Base-by-base conservation (phyloP, 1,140 invertebrate genomes). In the Liolophura sinensis region DNA sequence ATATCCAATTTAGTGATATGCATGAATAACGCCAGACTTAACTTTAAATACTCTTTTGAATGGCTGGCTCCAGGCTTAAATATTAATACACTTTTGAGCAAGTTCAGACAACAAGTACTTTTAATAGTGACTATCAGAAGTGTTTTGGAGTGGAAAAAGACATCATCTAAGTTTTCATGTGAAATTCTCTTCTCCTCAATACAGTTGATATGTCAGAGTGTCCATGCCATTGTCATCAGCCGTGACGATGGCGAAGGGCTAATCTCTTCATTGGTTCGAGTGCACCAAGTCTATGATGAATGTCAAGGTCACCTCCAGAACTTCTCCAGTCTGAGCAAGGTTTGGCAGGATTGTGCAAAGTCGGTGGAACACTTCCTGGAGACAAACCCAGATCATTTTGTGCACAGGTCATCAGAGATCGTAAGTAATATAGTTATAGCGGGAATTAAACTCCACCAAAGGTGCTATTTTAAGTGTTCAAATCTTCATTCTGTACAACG, bases 341-440 rank as follows among this genome's bases (percentile, higher is more conserved):
- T 67, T 12, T 73, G 72, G 71, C 62, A 59, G n/a, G 67, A 66
- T 4, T 67, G 63, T 56, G 60, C 64, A 24, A 22, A 27, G 12
- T 60, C 11, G n/a, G 64, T 61, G 25, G 60, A 65, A 40, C 54
- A 66, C 14, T 63, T 58, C 40, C 63, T 65, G 60, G 40, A 68
- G 31, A 71, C 58, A 46, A 65, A 54, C 58, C 27, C 67, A 40
- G 55, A 67, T 50, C 47, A 7, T 65, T 60, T 40, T 63, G 31
- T 40, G 31, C 31, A 40, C 31, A 40, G 31, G 31, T 40, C 31
- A 40, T 9, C 31, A 40, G 31, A 40, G 31, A 40, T 40, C 31
- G 31, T 40, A 40, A 40, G 31, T 40, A 9, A 40, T 9, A 62
- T 9, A 40, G 31, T 40, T 40, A 40, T 9, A 40, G 9, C 9